Percentiles rank a stretch among this genome's conserved stretches.
Evolutionary conservation across 1,140 invertebrate species (phyloP).

Genomic region (Copidosoma floridanum): DNA sequence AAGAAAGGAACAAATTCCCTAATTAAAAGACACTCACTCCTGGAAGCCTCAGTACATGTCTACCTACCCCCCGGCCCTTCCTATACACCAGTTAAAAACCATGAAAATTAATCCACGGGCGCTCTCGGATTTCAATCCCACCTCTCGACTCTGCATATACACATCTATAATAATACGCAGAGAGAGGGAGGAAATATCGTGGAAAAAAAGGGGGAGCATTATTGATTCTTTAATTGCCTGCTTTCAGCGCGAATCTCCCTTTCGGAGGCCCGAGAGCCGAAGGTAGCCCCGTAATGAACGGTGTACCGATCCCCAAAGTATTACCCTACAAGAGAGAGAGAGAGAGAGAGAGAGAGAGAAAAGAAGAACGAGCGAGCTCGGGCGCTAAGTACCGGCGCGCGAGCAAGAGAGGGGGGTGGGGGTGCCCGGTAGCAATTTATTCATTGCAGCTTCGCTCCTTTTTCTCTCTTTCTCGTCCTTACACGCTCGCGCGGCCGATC

Average conservation of each 20-base stretch:
- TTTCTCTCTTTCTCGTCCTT: too few relatives aligned
- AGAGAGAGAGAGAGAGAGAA: neutral
- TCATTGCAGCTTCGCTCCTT: conserved; percentile 54
- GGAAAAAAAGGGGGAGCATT: conserved; percentile 5
- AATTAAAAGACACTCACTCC: conserved; percentile 14
- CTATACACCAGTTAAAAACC: too few relatives aligned
- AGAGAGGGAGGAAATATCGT: neutral
- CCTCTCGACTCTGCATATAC: neutral
- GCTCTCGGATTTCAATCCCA: conserved; percentile 20
- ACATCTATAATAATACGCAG: too few relatives aligned
- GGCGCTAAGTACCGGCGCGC: conserved; percentile 49
- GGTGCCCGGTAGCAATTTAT: conserved; percentile 59
- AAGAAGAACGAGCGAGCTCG: conserved; percentile 13
- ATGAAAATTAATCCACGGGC: conserved; percentile 17
- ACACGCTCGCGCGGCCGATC: too few relatives aligned
- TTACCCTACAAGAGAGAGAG: too few relatives aligned
- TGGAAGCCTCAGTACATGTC: too few relatives aligned
- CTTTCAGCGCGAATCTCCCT: conserved; percentile 17
- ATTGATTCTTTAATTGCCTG: conserved; percentile 28
- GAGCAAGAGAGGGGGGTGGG: too few relatives aligned
- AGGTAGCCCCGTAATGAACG: conserved; percentile 7
- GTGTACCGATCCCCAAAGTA: too few relatives aligned
- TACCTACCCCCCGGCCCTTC: neutral
- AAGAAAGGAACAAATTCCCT: neutral
- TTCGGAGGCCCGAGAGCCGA: neutral